Conservation (phyloP, 2,797 vertebrate species). For the Percopsis omiscomaycus region DNA sequence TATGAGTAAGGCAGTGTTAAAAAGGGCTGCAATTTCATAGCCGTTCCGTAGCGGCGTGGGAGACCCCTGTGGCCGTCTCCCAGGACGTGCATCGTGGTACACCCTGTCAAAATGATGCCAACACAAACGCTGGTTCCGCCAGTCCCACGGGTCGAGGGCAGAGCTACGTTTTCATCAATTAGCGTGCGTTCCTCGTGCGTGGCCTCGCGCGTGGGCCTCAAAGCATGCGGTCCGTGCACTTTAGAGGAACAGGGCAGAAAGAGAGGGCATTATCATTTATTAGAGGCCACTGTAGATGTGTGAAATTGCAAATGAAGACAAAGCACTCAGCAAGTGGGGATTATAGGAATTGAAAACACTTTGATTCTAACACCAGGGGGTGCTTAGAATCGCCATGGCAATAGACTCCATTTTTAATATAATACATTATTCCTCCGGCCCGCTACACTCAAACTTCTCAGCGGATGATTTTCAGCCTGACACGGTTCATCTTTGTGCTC, state of each 20-base stretch:
- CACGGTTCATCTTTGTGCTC: background rate
- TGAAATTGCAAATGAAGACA: constrained; percentile 4
- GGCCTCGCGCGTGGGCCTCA: constrained; percentile 23
- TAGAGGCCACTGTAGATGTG: constrained; percentile 13
- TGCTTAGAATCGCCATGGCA: background rate
- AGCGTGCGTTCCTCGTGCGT: constrained; percentile 15
- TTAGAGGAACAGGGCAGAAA: constrained; percentile 21
- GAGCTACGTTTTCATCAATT: constrained; percentile 23
- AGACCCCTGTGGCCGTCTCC: background rate
- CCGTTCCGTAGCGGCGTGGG: background rate
- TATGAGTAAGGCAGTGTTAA: no score
- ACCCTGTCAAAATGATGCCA: background rate
- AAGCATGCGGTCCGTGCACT: constrained; percentile 17
- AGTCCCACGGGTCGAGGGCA: constrained; percentile 14
- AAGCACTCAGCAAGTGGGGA: constrained; percentile 6
- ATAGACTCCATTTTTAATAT: background rate
- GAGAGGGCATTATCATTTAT: constrained; percentile 9
- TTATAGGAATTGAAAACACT: background rate
- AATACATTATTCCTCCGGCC: background rate
- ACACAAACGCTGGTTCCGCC: constrained; percentile 8
- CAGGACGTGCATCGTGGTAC: background rate
- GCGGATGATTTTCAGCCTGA: background rate
- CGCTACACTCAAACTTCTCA: background rate
- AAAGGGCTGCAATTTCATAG: constrained; percentile 8
- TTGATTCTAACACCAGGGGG: constrained; percentile 6